Evolutionary conservation across 2,113 vertebrate genomes (phyloP).

Genomic region (Noturus placidus): DNA sequence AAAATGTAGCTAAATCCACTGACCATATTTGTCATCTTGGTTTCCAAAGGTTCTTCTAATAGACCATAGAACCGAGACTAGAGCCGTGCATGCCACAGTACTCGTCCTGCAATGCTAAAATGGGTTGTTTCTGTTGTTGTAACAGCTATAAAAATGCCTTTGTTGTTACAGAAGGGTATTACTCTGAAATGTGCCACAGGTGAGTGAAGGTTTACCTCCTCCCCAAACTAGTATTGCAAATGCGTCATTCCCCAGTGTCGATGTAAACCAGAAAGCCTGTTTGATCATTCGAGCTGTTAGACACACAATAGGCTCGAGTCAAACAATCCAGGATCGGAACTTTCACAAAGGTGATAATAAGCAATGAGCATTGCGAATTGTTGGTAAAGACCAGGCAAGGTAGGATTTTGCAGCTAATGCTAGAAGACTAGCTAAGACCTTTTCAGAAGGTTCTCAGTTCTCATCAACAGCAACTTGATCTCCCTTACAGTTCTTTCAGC

Average conservation of each 20-base stretch:
- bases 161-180: neutral
- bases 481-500: neutral
- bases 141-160: slow-evolving; percentile 13
- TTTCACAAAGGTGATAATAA: neutral
- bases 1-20: slow-evolving; percentile 43
- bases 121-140: neutral
- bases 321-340: neutral
- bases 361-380: neutral
- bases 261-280: slow-evolving; percentile 1
- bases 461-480: neutral
- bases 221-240: slow-evolving; percentile 3
- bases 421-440: neutral
- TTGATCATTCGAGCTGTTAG: slow-evolving; percentile 52
- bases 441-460: neutral
- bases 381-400: neutral
- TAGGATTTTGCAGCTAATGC: neutral
- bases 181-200: slow-evolving; percentile 17
- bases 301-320: slow-evolving; percentile 43
- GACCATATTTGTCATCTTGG: slow-evolving; percentile 1
- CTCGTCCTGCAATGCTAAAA: neutral
- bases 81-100: neutral
- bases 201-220: slow-evolving; percentile 24
- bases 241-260: neutral
- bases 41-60: neutral
- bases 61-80: neutral